Percentiles rank a stretch among this genome's conserved stretches.
Evolutionary conservation across 1,140 invertebrate species (phyloP).

Genomic region (Aphelenchoides besseyi): DNA sequence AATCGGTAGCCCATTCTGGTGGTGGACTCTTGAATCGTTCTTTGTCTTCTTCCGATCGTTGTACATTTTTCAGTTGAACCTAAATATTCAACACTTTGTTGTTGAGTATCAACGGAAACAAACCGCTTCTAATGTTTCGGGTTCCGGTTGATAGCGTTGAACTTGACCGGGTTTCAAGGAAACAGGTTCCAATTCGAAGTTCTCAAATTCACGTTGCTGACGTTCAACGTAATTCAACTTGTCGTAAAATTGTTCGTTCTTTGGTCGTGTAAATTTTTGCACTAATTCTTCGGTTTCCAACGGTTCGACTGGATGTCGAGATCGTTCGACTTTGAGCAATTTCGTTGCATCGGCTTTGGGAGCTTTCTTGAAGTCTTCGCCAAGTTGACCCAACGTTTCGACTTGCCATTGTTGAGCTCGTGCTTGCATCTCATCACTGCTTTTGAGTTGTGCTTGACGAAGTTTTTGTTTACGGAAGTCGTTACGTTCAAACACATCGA

Average conservation of each 20-base stretch:
- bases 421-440: slow-evolving; percentile 49
- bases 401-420: slow-evolving; percentile 50
- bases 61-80: no score
- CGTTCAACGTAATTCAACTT: slow-evolving; percentile 57
- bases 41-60: slow-evolving; percentile 25
- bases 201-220: slow-evolving; percentile 48
- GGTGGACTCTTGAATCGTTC: slow-evolving; percentile 32
- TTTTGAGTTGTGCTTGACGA: slow-evolving; percentile 48
- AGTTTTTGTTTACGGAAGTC: slow-evolving; percentile 60
- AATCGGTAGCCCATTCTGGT: slow-evolving; percentile 36
- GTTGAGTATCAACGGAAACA: slow-evolving; percentile 26
- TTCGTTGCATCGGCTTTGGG: slow-evolving; percentile 59
- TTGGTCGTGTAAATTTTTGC: slow-evolving; percentile 54
- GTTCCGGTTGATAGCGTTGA: slow-evolving; percentile 47
- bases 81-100: no score
- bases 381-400: slow-evolving; percentile 46
- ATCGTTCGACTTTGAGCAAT: slow-evolving; percentile 51
- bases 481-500: slow-evolving; percentile 58
- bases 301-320: slow-evolving; percentile 55
- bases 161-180: slow-evolving; percentile 55
- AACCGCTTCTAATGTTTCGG: slow-evolving; percentile 53
- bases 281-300: slow-evolving; percentile 59
- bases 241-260: slow-evolving; percentile 61
- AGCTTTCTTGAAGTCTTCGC: slow-evolving; percentile 56
- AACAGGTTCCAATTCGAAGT: slow-evolving; percentile 55